These are phyloP conservation scores for Drosophila nebulosa DNA, from an alignment of 1,140 invertebrate genomes.

Conservation along the genomic window DNA sequence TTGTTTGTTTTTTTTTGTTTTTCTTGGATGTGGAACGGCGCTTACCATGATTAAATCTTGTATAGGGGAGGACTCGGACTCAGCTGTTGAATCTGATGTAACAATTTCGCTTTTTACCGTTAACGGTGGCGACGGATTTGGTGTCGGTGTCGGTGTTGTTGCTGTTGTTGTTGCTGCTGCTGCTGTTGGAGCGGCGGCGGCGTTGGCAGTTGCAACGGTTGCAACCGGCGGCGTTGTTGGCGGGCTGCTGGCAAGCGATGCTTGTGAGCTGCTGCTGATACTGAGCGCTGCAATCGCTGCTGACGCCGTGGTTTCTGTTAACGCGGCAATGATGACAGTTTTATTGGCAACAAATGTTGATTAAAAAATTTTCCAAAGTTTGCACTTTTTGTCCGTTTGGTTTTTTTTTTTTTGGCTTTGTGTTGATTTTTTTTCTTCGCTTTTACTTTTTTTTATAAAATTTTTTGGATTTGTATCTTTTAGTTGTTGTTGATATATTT, in stretches of 20 bases:
- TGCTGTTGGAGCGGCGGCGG: slow-evolving; percentile 11
- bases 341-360: slow-evolving; percentile 77
- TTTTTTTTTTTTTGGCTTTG: slow-evolving; percentile 4
- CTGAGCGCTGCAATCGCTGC: slow-evolving; percentile 79
- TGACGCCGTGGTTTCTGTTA: slow-evolving; percentile 78
- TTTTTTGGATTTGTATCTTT: slow-evolving; percentile 3
- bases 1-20: slow-evolving; percentile 16
- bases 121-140: slow-evolving; percentile 26
- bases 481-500: slow-evolving; percentile 7
- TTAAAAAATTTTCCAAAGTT: slow-evolving; percentile 54
- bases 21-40: slow-evolving; percentile 51
- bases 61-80: slow-evolving; percentile 71
- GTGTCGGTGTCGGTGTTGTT: slow-evolving; percentile 33
- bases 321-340: slow-evolving; percentile 79
- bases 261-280: slow-evolving; percentile 78
- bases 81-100: slow-evolving; percentile 63
- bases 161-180: slow-evolving; percentile 27
- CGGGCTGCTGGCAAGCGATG: slow-evolving; percentile 53
- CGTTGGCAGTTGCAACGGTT: slow-evolving; percentile 32
- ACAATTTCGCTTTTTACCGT: slow-evolving; percentile 72
- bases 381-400: slow-evolving; percentile 31
- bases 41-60: slow-evolving; percentile 78
- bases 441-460: slow-evolving; percentile 5
- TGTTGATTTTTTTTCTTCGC: slow-evolving; percentile 14
- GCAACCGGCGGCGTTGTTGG: slow-evolving; percentile 19